These are phyloP conservation scores for Esox niger DNA, from an alignment of 2,113 vertebrate genomes.

Conservation along the genomic window DNA sequence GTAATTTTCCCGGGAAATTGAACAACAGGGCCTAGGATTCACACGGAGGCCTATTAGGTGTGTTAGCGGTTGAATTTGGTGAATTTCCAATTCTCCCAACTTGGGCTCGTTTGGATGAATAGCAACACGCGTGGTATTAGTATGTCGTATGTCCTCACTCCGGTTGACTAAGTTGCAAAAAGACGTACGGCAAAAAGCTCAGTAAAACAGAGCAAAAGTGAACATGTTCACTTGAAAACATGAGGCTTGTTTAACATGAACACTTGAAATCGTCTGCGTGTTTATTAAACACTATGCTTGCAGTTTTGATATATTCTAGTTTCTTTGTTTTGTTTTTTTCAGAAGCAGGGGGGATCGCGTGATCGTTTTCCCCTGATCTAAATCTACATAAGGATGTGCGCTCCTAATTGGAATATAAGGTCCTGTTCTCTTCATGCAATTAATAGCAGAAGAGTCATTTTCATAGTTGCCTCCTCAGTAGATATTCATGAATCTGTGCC, in stretches of 20 bases:
- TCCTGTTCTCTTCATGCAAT: slow-evolving; percentile 48
- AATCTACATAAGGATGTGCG: slow-evolving; percentile 47
- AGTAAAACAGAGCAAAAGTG: background rate
- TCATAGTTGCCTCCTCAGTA: slow-evolving; percentile 40
- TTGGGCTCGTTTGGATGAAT: no score
- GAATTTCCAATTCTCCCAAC: no score
- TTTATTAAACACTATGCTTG: slow-evolving; percentile 32
- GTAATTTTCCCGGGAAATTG: no score
- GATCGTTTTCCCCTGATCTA: slow-evolving; percentile 15
- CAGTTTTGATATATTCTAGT: slow-evolving; percentile 29
- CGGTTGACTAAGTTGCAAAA: no score
- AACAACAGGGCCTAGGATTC: no score
- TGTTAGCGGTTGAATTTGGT: no score
- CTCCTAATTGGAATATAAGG: slow-evolving; percentile 43
- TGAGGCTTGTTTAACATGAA: slow-evolving; percentile 32
- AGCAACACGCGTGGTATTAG: no score
- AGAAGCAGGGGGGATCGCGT: background rate
- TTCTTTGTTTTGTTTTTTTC: slow-evolving; percentile 28
- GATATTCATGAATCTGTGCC: slow-evolving; percentile 40
- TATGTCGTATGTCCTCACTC: no score
- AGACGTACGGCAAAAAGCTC: no score
- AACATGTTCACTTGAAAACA: slow-evolving; percentile 9
- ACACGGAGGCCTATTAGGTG: no score
- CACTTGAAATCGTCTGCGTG: slow-evolving; percentile 34
- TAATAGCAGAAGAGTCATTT: slow-evolving; percentile 41